Evolutionary conservation across 2,888 invertebrate species (phyloP), one percentile per base, ranked within the genome.

Genomic region (Lasius platythorax): DNA sequence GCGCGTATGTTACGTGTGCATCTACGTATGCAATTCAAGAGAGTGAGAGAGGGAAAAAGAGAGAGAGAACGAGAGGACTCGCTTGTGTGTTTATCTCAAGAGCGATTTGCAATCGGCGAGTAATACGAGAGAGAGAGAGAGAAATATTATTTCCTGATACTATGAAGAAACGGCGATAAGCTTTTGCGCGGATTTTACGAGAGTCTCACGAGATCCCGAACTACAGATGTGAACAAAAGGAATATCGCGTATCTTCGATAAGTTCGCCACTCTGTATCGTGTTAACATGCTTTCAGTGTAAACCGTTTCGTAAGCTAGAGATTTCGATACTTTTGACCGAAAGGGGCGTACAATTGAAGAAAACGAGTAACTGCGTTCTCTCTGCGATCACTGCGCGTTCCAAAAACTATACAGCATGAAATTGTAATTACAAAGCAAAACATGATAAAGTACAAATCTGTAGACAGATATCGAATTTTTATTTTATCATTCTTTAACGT

Each of bases 271-370:
- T 58, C 74, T 81, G 64, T 63, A 78, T 79, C 64, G 83, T 58
- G 74, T 76, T 72, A 76, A 87, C 40, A 70, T 68, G 88, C 89
- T 90, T 88, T 89, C 84, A 75, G 18, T 90, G 89, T 85, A 61
- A 85, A 85, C 82, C 68, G 56, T 89, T 88, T 85, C 23, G 18
- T 84, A 83, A 72, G 56, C 56, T 88, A 87, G 84, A 84, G 85
- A 84, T 76, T 73, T 58, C 66, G 46, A 78, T 81, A 68, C 70
- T 76, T 18, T 79, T 30, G 30, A 23, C 28, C 8, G 50, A 53
- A 70, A 30, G 64, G 46, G 61, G 64, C 58, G 61, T 61, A 61
- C 61, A 46, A 46, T 50, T 50, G 43, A 76, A 33, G 30, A 11
- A 70, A 58, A 63, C 8, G 30, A 40, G 43, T 43, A 46, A n/a